Conservation (phyloP, 2,113 vertebrate genomes). For the Carollia perspicillata region DNA sequence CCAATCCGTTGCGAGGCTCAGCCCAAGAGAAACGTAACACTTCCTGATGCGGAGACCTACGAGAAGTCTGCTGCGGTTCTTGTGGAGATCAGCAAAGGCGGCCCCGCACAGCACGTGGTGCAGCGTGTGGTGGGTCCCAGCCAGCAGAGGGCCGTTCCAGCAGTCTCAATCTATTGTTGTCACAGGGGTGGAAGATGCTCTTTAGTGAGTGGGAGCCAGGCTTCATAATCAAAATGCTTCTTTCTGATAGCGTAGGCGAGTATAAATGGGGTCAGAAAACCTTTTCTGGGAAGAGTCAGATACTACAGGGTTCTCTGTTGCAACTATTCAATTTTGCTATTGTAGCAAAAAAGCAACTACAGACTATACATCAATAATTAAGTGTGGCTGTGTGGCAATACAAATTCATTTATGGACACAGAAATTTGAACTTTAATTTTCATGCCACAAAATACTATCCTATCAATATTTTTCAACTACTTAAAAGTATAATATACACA, state of each 20-base stretch:
- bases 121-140: neutral
- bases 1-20: neutral
- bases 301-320: neutral
- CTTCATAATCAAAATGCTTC: neutral
- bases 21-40: neutral
- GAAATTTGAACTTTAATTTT: neutral
- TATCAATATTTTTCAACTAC: constrained; percentile 28
- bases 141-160: neutral
- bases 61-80: neutral
- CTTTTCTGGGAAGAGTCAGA: neutral
- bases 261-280: neutral
- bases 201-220: neutral
- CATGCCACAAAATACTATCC: neutral
- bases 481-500: constrained; percentile 1
- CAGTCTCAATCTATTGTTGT: neutral
- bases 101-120: neutral
- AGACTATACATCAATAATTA: neutral
- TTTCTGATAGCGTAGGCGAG: neutral
- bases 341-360: neutral
- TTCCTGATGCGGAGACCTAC: neutral
- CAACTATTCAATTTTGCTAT: neutral
- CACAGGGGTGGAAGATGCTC: neutral
- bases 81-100: neutral
- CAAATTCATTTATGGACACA: neutral
- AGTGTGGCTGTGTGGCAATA: neutral